Evolutionary conservation across 2,797 vertebrate species (phyloP).

Genomic region (Urocyon cinereoargenteus): DNA sequence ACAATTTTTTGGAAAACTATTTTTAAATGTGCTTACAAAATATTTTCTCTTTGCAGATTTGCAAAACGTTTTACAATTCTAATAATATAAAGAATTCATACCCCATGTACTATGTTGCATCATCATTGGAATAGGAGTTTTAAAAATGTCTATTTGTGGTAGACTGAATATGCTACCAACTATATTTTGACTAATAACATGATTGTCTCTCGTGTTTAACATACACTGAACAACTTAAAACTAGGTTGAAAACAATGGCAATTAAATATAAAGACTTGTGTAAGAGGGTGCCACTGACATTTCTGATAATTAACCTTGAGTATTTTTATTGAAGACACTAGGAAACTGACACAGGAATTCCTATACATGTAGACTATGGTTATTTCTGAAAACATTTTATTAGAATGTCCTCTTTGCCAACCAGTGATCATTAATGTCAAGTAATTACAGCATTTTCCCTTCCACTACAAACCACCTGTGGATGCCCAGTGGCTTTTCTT

Average conservation of each 20-base stretch:
- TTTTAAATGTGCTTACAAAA: slow-evolving; percentile 10
- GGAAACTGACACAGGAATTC: neutral
- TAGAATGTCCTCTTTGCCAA: neutral
- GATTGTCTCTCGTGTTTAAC: neutral
- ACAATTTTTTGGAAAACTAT: neutral
- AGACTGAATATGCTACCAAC: neutral
- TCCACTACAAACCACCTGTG: neutral
- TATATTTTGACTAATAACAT: slow-evolving; percentile 25
- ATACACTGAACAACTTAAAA: slow-evolving; percentile 6
- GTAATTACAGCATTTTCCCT: neutral
- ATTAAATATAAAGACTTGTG: neutral
- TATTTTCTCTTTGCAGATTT: neutral
- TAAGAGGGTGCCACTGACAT: neutral
- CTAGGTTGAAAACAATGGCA: neutral
- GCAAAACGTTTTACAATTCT: neutral
- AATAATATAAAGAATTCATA: neutral
- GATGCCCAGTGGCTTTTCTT: neutral
- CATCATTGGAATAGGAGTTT: neutral
- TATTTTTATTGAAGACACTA: neutral
- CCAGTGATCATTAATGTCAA: neutral
- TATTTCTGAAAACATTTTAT: slow-evolving; percentile 16
- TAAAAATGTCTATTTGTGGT: neutral
- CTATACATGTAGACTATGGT: neutral
- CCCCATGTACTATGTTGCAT: neutral
- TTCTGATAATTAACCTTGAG: neutral